Conservation (phyloP, 1,140 invertebrate species). For the Drosophila sproati region DNA sequence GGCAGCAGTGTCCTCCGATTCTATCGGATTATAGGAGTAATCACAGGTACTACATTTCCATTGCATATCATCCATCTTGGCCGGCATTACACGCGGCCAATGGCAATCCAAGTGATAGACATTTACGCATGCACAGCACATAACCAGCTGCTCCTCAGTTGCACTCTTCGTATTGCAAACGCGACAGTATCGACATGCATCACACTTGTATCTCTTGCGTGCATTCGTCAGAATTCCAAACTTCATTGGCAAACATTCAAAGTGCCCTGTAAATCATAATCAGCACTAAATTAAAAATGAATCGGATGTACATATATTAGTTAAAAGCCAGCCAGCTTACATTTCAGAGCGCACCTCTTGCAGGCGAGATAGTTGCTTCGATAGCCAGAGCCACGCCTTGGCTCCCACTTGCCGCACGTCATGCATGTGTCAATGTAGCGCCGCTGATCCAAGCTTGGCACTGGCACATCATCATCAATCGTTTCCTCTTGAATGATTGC, state of each 20-base stretch:
- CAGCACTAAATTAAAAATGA: not conserved
- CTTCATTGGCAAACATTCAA: slow-evolving; percentile 37
- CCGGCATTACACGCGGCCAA: slow-evolving; percentile 39
- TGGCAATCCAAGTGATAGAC: slow-evolving; percentile 68
- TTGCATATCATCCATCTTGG: slow-evolving; percentile 27
- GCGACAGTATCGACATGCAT: slow-evolving; percentile 57
- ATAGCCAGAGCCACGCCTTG: slow-evolving; percentile 64
- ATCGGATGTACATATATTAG: not conserved
- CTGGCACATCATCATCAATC: not conserved
- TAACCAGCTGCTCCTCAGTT: slow-evolving; percentile 30
- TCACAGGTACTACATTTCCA: slow-evolving; percentile 71
- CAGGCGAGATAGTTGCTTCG: slow-evolving; percentile 69
- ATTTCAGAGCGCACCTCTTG: slow-evolving; percentile 66
- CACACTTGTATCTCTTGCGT: slow-evolving; percentile 65
- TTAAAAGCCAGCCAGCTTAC: slow-evolving; percentile 36
- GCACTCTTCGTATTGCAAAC: slow-evolving; percentile 20
- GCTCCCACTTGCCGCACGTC: slow-evolving; percentile 67
- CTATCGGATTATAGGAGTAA: not conserved
- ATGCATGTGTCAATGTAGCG: slow-evolving; percentile 60
- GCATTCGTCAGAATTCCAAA: slow-evolving; percentile 54
- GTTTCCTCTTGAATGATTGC: slow-evolving; percentile 15
- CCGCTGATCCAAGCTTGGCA: slow-evolving; percentile 1
- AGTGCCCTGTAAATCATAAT: slow-evolving; percentile 54
- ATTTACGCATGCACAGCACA: slow-evolving; percentile 55
- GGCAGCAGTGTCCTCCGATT: slow-evolving; percentile 1